A percentile compares a stretch with the other conserved stretches of the same genome.
These are phyloP conservation scores for Callitettix versicolor DNA, from an alignment of 1,140 invertebrate species.

Conservation along the genomic window DNA sequence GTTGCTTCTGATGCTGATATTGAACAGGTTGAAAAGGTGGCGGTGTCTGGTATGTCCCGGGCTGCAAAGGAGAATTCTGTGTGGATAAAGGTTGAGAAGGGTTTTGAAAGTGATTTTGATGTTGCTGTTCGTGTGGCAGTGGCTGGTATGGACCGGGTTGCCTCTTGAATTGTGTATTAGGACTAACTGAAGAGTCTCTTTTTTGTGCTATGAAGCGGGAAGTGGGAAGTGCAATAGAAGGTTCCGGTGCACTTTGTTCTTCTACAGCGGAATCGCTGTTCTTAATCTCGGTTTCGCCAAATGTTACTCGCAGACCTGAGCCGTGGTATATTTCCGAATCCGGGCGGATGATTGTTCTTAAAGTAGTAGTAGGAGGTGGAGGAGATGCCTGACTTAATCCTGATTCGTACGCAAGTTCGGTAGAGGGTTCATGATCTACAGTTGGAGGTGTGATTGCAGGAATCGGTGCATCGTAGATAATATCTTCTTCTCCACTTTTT, in stretches of 20 bases:
- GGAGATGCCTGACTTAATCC: conserved; percentile 7
- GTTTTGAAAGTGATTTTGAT: conserved; percentile 1
- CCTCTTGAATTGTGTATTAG: conserved; percentile 16
- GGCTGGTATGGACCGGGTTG: conserved; percentile 12
- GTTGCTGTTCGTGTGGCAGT: conserved; percentile 5
- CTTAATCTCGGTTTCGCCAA: conserved; percentile 20
- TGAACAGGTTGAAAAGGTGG: conserved; percentile 1
- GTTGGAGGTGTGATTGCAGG: conserved; percentile 56
- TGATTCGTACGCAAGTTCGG: conserved; percentile 24
- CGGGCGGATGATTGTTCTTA: conserved; percentile 69
- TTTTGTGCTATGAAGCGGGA: conserved; percentile 19
- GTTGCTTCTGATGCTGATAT: conserved; percentile 10
- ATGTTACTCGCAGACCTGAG: conserved; percentile 24
- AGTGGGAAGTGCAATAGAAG: conserved; percentile 15
- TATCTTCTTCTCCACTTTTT: conserved; percentile 35
- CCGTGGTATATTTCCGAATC: conserved; percentile 67
- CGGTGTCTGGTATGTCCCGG: conserved; percentile 1
- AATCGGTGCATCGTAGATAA: conserved; percentile 65
- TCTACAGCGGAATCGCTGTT: conserved; percentile 12
- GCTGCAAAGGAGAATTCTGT: not conserved
- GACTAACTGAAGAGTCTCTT: conserved; percentile 17
- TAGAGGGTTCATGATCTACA: conserved; percentile 26
- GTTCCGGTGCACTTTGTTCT: conserved; percentile 13
- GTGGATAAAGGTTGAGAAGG: not conserved
- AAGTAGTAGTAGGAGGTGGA: conserved; percentile 56